phyloP scores from a whole-genome alignment of 2,888 invertebrate genomes.

The Agrenia bidenticulata region DNA sequence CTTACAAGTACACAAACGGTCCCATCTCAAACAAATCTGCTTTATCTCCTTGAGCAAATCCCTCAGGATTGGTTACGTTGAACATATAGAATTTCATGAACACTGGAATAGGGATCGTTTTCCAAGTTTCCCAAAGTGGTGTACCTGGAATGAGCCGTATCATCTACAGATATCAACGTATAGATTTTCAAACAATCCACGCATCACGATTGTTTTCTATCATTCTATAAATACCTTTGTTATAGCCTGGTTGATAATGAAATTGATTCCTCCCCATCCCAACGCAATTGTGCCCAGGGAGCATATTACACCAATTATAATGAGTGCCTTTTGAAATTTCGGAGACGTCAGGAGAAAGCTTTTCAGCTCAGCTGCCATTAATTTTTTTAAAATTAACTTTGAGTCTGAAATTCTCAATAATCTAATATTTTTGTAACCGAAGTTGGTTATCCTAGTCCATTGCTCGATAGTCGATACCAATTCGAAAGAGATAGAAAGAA shows the following conservation, averaged over 20 bases:
- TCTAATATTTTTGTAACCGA: too few species aligned
- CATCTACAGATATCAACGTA: conserved; percentile 22
- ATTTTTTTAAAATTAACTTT: too few species aligned
- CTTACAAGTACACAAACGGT: conserved; percentile 42
- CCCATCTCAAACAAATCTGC: conserved; percentile 43
- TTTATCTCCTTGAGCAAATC: conserved; percentile 32
- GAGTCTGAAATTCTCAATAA: too few species aligned
- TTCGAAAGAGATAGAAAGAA: too few species aligned
- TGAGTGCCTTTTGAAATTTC: conserved; percentile 32
- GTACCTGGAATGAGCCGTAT: conserved; percentile 30
- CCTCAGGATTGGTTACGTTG: conserved; percentile 48
- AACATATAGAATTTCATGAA: conserved; percentile 46
- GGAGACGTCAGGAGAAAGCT: conserved; percentile 19
- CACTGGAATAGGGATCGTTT: conserved; percentile 40
- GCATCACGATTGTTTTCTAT: not conserved
- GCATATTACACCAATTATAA: conserved; percentile 24
- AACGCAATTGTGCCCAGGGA: conserved; percentile 23
- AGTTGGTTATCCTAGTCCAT: too few species aligned
- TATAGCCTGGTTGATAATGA: conserved; percentile 17
- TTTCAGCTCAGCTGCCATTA: too few species aligned
- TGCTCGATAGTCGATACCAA: too few species aligned
- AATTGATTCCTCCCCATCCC: conserved; percentile 41
- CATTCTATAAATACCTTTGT: conserved; percentile 19
- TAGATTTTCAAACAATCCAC: too few species aligned
- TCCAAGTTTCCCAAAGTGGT: conserved; percentile 35